These are phyloP conservation scores for Danionella cerebrum DNA, from an alignment of 2,113 vertebrate genomes.

Conservation along the genomic window DNA sequence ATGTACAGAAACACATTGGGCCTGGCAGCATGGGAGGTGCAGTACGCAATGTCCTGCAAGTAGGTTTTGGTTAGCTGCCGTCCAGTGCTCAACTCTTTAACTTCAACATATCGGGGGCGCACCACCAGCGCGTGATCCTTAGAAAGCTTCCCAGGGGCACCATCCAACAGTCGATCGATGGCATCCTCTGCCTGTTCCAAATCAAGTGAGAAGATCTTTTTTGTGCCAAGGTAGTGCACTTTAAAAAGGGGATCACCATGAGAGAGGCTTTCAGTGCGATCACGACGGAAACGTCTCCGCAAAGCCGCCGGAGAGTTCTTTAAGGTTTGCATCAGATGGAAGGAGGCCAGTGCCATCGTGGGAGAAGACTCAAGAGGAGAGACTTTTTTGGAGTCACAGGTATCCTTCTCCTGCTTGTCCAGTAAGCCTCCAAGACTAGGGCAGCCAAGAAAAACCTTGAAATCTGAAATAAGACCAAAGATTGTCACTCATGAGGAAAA, in stretches of 20 bases:
- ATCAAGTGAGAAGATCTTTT: conserved; percentile 71
- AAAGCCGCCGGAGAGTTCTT: conserved; percentile 68
- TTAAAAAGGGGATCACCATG: conserved; percentile 73
- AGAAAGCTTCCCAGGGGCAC: conserved; percentile 49
- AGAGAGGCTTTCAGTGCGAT: conserved; percentile 65
- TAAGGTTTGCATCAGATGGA: conserved; percentile 69
- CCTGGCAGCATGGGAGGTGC: conserved; percentile 55
- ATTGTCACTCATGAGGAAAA: background rate
- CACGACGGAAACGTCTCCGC: conserved; percentile 62
- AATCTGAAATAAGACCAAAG: background rate
- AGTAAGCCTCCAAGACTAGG: conserved; percentile 18
- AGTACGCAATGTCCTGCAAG: conserved; percentile 73
- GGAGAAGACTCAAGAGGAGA: background rate
- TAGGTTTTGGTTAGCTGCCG: conserved; percentile 73
- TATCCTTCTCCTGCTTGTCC: conserved; percentile 10
- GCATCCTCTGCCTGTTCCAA: conserved; percentile 66
- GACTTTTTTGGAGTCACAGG: background rate
- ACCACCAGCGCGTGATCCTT: conserved; percentile 73
- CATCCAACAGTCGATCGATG: conserved; percentile 58
- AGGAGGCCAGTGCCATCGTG: conserved; percentile 60
- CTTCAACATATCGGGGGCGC: conserved; percentile 67
- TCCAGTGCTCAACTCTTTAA: conserved; percentile 71
- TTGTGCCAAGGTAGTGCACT: conserved; percentile 70
- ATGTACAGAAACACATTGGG: conserved; percentile 74
- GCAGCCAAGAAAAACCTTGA: conserved; percentile 39